Base-by-base conservation (phyloP, 2,888 invertebrate genomes). In the Ommatoiulus sabulosus region DNA sequence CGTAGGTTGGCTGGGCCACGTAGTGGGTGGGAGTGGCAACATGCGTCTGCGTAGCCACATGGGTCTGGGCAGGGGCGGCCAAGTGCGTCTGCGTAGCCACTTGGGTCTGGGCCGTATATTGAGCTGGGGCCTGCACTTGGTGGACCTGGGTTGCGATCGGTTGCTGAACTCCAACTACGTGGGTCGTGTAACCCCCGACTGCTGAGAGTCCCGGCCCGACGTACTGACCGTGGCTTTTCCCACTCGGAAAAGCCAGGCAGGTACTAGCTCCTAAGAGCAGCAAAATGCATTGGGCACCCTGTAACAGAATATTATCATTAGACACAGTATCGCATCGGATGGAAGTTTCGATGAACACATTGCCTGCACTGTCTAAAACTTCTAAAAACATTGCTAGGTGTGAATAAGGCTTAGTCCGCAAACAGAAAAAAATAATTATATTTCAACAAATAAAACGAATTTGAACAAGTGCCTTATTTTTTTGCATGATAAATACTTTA, bases 191-290 rank as follows among this genome's bases (percentile, higher is more conserved):
- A 24, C 80, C 80, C 5, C 24, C 80, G 35, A 35, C 35, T 35
- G 35, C 35, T 35, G 35, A 0, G 35, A 35, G 35, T 35, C 35
- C 35, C 35, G 35, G 35, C 35, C 35, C 35, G 7, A 44, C 86
- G 48, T 86, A 86, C 48, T 86, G 86, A 20, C 86, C 86, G 17
- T 46, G 48, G 44, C 86, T 86, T 86, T 86, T 86, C 44, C 46
- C 48, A 3, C 48, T 44, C 0, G 86, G 86, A 86, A 86, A 15
- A 24, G 86, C 86, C 44, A 86, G 44, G 86, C 86, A 86, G 48
- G 24, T 35, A 24, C 80, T 80, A 0, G 35, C 80, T 80, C 80
- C 80, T 7, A 80, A 35, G 35, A 80, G 80, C 35, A 80, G 80
- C 80, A 80, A 80, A 80, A 80, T 80, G 80, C 80, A 80, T 43